phyloP scores from a whole-genome alignment of 2,888 invertebrate genomes.

The Acholoe squamosa region DNA sequence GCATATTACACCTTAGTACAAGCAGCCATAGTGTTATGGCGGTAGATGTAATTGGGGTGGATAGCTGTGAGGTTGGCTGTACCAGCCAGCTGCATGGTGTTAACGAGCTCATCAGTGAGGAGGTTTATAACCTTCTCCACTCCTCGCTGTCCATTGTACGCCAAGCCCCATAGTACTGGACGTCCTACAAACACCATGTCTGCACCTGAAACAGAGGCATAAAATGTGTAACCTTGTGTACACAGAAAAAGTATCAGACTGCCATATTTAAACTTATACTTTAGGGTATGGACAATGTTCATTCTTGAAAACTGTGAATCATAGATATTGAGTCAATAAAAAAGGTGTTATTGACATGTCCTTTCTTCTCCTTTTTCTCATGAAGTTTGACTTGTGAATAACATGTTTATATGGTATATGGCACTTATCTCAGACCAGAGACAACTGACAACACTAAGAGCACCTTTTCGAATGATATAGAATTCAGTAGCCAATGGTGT shows the following conservation, averaged over 20 bases:
- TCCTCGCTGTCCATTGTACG: constrained; percentile 25
- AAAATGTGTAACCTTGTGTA: not conserved
- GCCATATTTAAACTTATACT: too few relatives aligned
- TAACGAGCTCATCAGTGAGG: constrained; percentile 35
- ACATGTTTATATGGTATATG: too few relatives aligned
- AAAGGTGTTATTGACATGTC: too few relatives aligned
- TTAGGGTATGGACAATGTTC: too few relatives aligned
- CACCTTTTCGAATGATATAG: too few relatives aligned
- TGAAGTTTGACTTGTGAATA: too few relatives aligned
- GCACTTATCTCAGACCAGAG: too few relatives aligned
- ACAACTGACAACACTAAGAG: too few relatives aligned
- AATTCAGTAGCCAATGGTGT: too few relatives aligned
- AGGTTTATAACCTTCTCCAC: not conserved
- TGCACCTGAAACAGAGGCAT: not conserved
- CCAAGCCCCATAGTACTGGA: constrained; percentile 27
- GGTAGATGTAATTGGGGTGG: not conserved
- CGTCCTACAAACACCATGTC: constrained; percentile 53
- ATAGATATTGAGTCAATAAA: not conserved
- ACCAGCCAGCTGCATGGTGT: constrained; percentile 42
- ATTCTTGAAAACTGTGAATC: too few relatives aligned
- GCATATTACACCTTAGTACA: not conserved
- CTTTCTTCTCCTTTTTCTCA: too few relatives aligned
- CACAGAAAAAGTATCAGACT: too few relatives aligned
- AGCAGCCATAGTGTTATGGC: not conserved
- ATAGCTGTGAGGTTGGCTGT: not conserved